phyloP scores from a whole-genome alignment of 2,888 invertebrate species.

The Priocnemis perturbator region DNA sequence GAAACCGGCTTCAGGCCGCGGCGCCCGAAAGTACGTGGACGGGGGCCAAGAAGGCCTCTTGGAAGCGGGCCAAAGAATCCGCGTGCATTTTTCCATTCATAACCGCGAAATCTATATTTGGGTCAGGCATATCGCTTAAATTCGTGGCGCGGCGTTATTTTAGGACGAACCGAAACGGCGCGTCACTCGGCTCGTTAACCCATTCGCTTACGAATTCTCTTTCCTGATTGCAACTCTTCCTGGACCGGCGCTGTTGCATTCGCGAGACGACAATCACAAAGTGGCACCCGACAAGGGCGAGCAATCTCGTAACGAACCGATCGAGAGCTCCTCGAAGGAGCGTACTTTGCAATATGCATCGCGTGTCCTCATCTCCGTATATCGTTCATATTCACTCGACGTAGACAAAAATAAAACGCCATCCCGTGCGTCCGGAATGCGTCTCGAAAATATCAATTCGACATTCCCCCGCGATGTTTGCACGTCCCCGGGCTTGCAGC shows the following conservation, averaged over 20 bases:
- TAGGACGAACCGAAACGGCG: conserved; percentile 39
- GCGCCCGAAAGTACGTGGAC: conserved; percentile 54
- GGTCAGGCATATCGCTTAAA: conserved; percentile 52
- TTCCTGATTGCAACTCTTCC: not conserved
- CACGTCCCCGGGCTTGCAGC: too few relatives aligned
- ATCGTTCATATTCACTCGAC: too few relatives aligned
- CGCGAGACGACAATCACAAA: not conserved
- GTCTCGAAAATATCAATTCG: too few relatives aligned
- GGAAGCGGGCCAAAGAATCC: conserved; percentile 66
- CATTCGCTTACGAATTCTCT: conserved; percentile 15
- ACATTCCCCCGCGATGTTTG: too few relatives aligned
- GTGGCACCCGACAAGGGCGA: not conserved
- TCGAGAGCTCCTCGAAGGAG: too few relatives aligned
- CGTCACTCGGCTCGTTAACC: conserved; percentile 32
- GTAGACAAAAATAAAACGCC: too few relatives aligned
- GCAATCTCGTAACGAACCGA: not conserved
- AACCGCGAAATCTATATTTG: conserved; percentile 64
- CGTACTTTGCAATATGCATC: too few relatives aligned
- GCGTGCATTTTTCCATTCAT: conserved; percentile 72
- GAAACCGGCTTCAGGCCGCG: conserved; percentile 37
- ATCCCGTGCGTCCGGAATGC: too few relatives aligned
- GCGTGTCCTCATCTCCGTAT: too few relatives aligned
- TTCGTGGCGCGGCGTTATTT: conserved; percentile 59
- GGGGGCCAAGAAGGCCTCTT: conserved; percentile 52
- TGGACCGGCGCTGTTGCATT: too few relatives aligned